Base-by-base conservation (phyloP, 2,888 invertebrate genomes). In the Phyto melanocephala region DNA sequence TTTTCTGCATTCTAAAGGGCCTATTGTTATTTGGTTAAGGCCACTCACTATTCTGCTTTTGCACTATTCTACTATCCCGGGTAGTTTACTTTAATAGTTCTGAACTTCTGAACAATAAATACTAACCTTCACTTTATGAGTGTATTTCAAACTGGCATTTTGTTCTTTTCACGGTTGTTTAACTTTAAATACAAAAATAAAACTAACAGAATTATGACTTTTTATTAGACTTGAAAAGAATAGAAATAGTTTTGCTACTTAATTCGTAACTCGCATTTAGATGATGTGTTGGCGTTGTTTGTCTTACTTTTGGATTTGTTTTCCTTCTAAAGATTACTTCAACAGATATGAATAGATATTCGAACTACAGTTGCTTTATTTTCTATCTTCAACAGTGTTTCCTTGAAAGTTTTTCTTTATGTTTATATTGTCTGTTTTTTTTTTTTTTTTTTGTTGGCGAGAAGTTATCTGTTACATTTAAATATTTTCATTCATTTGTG, bases 231-330 rank as follows among this genome's bases (percentile, higher is more conserved):
- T 40, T 15, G 13, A 40, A 37, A 37, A n/a, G n/a, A n/a, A n/a
- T n/a, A n/a, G n/a, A n/a, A 22, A 28, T 3, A 42, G 20, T 1
- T 35, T 50, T 17, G 28, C 35, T 60, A 47, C 17, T 37, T 37
- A 56, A 33, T 33, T 56, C 17, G 35, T 33, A 33, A 56, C 45
- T 45, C 8, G 45, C 7, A 15, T 45, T 58, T 35, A 20, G 20
- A 22, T 1, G 35, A n/a, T 65, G 76, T 37, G 58, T 67, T 58
- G 76, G 76, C 67, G 75, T 56, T 75, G 8, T 17, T 50, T 22
- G 40, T 47, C 20, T 33, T 22, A 5, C 24, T 20, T 54, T 24
- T 68, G 5, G 4, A 2, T 24, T 15, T 58, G 45, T 28, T 47
- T 20, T 50, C 24, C 15, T n/a, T 76, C 11, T 47, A 15, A 11